A percentile compares a stretch with the other conserved stretches of the same genome.
These are phyloP conservation scores for Heliconius charithonia DNA, from an alignment of 2,888 invertebrate species.

Conservation along the genomic window DNA sequence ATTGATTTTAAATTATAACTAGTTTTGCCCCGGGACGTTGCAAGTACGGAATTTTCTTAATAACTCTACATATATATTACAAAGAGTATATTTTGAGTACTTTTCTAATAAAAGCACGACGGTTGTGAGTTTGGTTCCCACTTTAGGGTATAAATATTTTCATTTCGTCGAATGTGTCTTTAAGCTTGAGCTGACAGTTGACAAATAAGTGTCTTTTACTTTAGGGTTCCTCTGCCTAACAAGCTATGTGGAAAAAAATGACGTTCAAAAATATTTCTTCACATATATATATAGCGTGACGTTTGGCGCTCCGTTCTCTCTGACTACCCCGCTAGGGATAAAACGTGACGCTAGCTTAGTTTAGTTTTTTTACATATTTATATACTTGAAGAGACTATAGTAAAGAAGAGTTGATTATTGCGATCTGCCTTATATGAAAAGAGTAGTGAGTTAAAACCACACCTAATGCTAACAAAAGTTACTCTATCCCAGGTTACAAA, in stretches of 20 bases:
- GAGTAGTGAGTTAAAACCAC: neutral
- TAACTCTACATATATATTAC: neutral
- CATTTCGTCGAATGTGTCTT: neutral
- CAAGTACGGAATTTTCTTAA: constrained; percentile 1
- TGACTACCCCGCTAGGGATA: too few species aligned
- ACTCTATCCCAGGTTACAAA: constrained; percentile 11
- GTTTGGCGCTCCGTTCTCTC: too few species aligned
- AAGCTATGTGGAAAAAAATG: too few species aligned
- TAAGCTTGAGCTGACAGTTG: neutral
- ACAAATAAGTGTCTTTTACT: neutral
- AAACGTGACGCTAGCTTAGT: too few species aligned
- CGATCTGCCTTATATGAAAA: neutral
- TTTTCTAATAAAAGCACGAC: too few species aligned
- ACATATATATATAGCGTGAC: too few species aligned
- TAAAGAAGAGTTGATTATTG: too few species aligned
- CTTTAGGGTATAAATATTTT: neutral
- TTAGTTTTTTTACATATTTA: too few species aligned
- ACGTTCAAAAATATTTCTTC: too few species aligned
- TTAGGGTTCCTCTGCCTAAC: neutral
- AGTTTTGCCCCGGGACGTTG: neutral
- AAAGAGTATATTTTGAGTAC: neutral
- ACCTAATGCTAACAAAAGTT: neutral
- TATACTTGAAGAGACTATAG: too few species aligned
- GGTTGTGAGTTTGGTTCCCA: neutral
- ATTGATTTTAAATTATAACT: constrained; percentile 26